Base-by-base conservation (phyloP, 2,888 invertebrate genomes). In the Periphyllus acericola region DNA sequence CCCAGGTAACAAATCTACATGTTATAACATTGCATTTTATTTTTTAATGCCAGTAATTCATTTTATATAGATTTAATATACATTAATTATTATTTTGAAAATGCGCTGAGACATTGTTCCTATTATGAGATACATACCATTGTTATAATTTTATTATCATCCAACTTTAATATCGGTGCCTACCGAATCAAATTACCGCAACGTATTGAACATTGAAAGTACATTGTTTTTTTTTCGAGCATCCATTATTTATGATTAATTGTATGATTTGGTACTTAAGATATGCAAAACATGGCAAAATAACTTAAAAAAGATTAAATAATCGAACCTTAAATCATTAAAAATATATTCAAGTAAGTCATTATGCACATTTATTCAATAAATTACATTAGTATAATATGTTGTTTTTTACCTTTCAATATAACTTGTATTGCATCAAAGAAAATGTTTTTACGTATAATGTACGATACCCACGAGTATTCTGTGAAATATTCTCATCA, bases 91-190 rank as follows among this genome's bases (percentile, higher is more conserved):
- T 29, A 29, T 71, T 71, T 71, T 36, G 25, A 40, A 83, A 83
- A 75, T 60, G n/a, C 60, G 36, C 60, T 83, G n/a, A 25, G 34
- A 72, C 60, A 74, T 55, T 60, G 36, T 36, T 74, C 74, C 83
- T 83, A 71, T 60, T 83, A 55, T 83, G 29, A 74, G 3, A 19
- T 0, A 36, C 19, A 21, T 17, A 21, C 74, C 60, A 83, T 74
- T 74, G 55, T 74, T 74, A 52, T 60, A 3, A 29, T 34, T 82
- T n/a, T n/a, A 52, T 82, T 72, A 82, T 72, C n/a, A 52, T 82
- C 82, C 3, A 25, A 72, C 34, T 55, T 55, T n/a, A 52, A 55
- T 34, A 25, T 52, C 72, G 32, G 8, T 21, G 25, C 29, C 32
- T 19, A 34, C 34, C 52, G 17, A 71, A 82, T 82, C 71, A 25